Evolutionary conservation across 2,888 invertebrate species (phyloP).

Genomic region (Trichopoda pennipes): DNA sequence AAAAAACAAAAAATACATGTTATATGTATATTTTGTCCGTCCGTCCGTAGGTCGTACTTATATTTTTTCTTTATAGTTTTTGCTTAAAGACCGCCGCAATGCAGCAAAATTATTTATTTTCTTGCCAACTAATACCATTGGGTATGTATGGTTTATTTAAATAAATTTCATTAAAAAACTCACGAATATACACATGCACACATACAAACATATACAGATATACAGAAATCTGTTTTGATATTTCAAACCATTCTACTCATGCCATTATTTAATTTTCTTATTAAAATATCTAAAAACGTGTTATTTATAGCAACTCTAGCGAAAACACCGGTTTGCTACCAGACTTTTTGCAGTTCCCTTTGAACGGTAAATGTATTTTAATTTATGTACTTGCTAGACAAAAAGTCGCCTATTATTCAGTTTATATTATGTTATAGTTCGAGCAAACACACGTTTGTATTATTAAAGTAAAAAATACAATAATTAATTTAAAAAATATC

Average conservation of each 20-base stretch:
- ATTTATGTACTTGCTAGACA: not conserved
- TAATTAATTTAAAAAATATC: too few relatives aligned
- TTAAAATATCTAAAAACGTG: slow-evolving; percentile 35
- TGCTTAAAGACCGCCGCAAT: slow-evolving; percentile 60
- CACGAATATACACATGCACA: not conserved
- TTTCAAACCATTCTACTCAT: not conserved
- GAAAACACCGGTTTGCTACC: not conserved
- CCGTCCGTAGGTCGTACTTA: slow-evolving; percentile 43
- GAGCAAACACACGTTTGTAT: too few relatives aligned
- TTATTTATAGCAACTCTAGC: slow-evolving; percentile 17
- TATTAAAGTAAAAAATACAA: too few relatives aligned
- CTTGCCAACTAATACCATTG: slow-evolving; percentile 65
- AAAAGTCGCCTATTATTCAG: not conserved
- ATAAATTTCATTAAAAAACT: slow-evolving; percentile 21
- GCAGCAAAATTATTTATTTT: slow-evolving; percentile 65
- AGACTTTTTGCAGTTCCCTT: not conserved
- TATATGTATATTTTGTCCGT: slow-evolving; percentile 32
- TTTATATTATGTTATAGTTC: not conserved
- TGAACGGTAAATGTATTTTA: not conserved
- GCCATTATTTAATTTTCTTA: slow-evolving; percentile 24
- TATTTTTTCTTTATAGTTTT: slow-evolving; percentile 17
- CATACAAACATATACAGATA: not conserved
- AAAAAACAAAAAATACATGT: slow-evolving; percentile 15
- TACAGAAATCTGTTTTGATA: not conserved
- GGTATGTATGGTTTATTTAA: slow-evolving; percentile 45